phyloP scores from a whole-genome alignment of 53 echinoderm and acorn worm genomes.

The Hippasteria phrygiana region DNA sequence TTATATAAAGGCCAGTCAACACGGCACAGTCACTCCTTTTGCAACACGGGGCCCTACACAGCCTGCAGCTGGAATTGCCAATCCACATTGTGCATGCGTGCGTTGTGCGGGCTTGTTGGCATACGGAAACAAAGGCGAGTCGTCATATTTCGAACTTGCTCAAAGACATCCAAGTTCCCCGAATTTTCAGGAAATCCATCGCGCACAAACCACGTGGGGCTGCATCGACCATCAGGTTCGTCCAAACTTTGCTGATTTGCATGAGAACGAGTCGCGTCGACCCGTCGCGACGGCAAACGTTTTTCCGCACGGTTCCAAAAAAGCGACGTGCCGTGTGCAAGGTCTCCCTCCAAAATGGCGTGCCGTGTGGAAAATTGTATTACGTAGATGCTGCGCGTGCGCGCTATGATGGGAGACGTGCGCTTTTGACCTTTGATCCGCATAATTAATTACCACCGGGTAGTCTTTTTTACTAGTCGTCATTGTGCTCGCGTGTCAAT shows the following conservation, averaged over 20 bases:
- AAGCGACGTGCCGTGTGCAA: slow-evolving; percentile 78
- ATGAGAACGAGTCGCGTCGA: neutral
- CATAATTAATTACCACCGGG: too few species aligned
- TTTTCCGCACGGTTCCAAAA: slow-evolving; percentile 70
- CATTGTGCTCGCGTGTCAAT: neutral
- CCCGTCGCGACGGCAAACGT: neutral
- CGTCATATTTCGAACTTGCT: neutral
- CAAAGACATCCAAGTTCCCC: neutral
- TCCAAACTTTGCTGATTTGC: slow-evolving; percentile 49
- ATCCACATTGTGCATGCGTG: slow-evolving; percentile 24
- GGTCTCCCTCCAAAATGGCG: slow-evolving; percentile 74
- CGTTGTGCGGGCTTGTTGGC: neutral
- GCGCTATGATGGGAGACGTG: neutral
- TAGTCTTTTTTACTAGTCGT: slow-evolving; percentile 46
- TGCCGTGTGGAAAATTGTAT: slow-evolving; percentile 75
- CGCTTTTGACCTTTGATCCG: slow-evolving; percentile 31
- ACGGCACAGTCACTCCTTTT: slow-evolving; percentile 5
- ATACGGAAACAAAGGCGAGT: neutral
- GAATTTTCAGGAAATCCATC: neutral
- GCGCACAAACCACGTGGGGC: slow-evolving; percentile 15
- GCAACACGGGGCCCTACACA: slow-evolving; percentile 31
- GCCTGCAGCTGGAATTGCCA: slow-evolving; percentile 17
- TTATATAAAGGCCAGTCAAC: neutral
- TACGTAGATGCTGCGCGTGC: neutral
- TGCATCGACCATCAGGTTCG: neutral